Base-by-base conservation (phyloP, 2,113 vertebrate species). In the Henicopernis longicauda region DNA sequence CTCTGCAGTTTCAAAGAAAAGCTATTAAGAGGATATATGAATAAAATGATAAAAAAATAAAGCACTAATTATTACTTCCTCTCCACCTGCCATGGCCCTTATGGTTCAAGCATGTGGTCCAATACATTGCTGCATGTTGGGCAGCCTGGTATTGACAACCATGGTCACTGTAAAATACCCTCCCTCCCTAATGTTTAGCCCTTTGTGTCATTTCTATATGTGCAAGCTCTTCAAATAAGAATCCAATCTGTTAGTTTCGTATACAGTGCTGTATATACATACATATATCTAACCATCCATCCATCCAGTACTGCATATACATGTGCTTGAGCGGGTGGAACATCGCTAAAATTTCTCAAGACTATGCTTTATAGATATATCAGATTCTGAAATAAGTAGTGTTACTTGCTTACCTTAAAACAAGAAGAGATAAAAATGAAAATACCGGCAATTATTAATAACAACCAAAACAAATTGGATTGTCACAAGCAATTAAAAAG, bases 71-170 rank as follows among this genome's bases (percentile, higher is more conserved):
- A 47, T 63, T 72, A 38, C 17, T n/a, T 72, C 13, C 3, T 27
- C 7, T 70, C 4, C 9, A 16, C 3, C 7, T 34, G 0, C 9
- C 18, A 14, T 31, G 27, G 25, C 29, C 26, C 27, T 29, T n/a
- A 26, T 0, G 1, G 3, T 32, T 79, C 52, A 84, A 69, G 23
- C 2, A 17, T 38, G 7, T 20, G 7, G 7, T 63, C 27, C 38
- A 82, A 10, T 5, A 25, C 2, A 29, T 9, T 38, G 20, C 9
- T 69, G 15, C 6, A 31, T 42, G 21, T 45, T 76, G 38, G 9
- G 18, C 27, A 88, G 62, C 10, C 21, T 57, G 21, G 7, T 55
- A 31, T 6, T 27, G 22, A 18, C 12, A 67, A 5, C 34, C 5
- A 2, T 0, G 1, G 9, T 78, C 31, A 16, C 13, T 38, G 13